Conservation (phyloP, 2,113 vertebrate genomes). For the Alaudala cheleensis region DNA sequence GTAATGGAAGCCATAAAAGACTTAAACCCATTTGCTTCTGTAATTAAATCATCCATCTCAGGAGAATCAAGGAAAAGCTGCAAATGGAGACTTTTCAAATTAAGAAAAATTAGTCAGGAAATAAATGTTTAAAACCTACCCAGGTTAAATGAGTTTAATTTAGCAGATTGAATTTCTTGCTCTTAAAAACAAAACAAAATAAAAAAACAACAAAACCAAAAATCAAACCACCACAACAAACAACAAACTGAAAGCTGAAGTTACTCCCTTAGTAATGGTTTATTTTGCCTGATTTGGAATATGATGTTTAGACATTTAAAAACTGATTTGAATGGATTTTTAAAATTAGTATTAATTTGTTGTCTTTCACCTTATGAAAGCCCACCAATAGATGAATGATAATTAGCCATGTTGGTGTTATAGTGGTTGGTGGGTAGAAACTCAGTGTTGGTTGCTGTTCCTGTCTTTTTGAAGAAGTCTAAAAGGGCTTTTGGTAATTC, state of each 20-base stretch:
- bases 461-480: not conserved
- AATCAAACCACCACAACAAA: not conserved
- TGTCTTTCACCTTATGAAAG: not conserved
- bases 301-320: not conserved
- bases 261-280: not conserved
- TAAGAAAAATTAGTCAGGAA: not conserved
- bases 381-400: not conserved
- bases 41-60: conserved; percentile 14
- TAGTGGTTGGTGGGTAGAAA: not conserved
- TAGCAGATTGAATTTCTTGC: not conserved
- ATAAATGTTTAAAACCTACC: not conserved
- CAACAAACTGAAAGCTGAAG: not conserved
- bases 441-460: not conserved
- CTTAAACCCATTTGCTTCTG: not conserved
- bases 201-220: not conserved
- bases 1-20: not conserved
- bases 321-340: not conserved
- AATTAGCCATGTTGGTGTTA: not conserved
- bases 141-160: not conserved
- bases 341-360: not conserved
- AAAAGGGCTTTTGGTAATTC: conserved; percentile 8
- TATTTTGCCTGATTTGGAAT: not conserved
- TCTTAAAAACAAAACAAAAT: not conserved
- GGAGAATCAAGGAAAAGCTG: not conserved
- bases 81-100: not conserved